Conservation (phyloP, 2,888 invertebrate species). For the Drosophila longiperda region DNA sequence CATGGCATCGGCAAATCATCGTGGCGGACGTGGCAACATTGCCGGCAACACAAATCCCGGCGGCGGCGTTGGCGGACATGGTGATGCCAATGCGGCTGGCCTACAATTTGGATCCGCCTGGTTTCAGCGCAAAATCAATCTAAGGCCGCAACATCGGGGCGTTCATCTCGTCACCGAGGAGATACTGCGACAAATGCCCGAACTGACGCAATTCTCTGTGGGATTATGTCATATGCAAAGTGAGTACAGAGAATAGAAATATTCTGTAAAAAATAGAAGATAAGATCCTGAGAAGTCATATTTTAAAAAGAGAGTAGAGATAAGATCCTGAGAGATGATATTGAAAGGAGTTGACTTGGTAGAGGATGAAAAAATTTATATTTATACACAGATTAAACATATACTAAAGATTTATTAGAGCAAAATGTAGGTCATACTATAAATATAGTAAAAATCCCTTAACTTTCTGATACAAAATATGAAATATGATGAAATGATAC, state of each 20-base stretch:
- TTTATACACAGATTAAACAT: too few species aligned
- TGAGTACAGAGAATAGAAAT: conserved; percentile 86
- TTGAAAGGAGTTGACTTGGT: background rate
- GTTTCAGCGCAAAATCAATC: conserved; percentile 98
- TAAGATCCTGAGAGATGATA: background rate
- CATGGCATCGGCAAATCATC: conserved; percentile 86
- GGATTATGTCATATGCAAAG: conserved; percentile 99
- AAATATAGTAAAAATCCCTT: too few species aligned
- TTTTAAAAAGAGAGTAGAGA: too few species aligned
- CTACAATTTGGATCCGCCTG: conserved; percentile 98
- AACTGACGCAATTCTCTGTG: conserved; percentile 96
- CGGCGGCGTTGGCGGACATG: conserved; percentile 53
- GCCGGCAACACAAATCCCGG: conserved; percentile 59
- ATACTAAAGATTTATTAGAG: too few species aligned
- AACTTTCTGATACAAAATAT: too few species aligned
- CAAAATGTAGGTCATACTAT: too few species aligned
- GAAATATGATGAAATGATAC: too few species aligned
- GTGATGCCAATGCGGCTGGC: conserved; percentile 87
- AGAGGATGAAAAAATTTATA: too few species aligned
- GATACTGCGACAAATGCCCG: conserved; percentile 96
- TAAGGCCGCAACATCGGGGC: conserved; percentile 97
- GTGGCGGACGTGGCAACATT: conserved; percentile 80
- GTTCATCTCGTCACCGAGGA: conserved; percentile 99
- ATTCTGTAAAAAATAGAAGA: background rate
- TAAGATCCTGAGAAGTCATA: background rate